A percentile compares a stretch with the other conserved stretches of the same genome.
phyloP scores from a whole-genome alignment of 2,888 invertebrate genomes.

The Pseudoips prasinana region DNA sequence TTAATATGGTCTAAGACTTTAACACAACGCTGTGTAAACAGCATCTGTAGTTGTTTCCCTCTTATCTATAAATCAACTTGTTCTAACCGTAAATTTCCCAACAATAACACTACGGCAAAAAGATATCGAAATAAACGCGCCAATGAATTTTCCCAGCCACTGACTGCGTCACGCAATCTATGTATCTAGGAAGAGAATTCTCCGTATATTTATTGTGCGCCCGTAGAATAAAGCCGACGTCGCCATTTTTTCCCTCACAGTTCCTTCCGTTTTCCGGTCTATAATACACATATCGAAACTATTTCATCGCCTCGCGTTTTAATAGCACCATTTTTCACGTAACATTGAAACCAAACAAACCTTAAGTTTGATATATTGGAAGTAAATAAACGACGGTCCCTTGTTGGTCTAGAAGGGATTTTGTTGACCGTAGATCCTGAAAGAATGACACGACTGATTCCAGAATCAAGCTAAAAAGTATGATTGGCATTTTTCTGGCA shows the following conservation, averaged over 20 bases:
- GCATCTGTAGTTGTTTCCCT: too few species aligned
- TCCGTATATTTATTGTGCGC: conserved; percentile 38
- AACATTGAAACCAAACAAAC: conserved; percentile 20
- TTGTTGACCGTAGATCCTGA: too few species aligned
- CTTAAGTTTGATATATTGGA: too few species aligned
- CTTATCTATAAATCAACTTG: too few species aligned
- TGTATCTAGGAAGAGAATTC: conserved; percentile 32
- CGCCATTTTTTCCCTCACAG: conserved; percentile 33
- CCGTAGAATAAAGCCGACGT: conserved; percentile 34
- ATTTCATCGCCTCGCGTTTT: conserved; percentile 24
- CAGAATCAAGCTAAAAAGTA: too few species aligned
- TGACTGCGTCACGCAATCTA: conserved; percentile 20
- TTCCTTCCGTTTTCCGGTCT: conserved; percentile 30
- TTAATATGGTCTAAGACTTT: too few species aligned
- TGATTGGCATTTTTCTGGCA: too few species aligned
- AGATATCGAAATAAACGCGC: conserved; percentile 22
- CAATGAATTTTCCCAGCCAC: conserved; percentile 22
- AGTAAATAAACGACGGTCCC: too few species aligned
- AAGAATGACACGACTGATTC: too few species aligned
- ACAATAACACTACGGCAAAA: conserved; percentile 14
- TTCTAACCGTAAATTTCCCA: conserved; percentile 5
- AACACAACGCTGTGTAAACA: too few species aligned
- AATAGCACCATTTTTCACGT: conserved; percentile 21
- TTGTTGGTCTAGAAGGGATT: too few species aligned
- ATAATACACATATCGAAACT: conserved; percentile 28